phyloP scores from a whole-genome alignment of 1,140 invertebrate species.

The Drosophila eugracilis region DNA sequence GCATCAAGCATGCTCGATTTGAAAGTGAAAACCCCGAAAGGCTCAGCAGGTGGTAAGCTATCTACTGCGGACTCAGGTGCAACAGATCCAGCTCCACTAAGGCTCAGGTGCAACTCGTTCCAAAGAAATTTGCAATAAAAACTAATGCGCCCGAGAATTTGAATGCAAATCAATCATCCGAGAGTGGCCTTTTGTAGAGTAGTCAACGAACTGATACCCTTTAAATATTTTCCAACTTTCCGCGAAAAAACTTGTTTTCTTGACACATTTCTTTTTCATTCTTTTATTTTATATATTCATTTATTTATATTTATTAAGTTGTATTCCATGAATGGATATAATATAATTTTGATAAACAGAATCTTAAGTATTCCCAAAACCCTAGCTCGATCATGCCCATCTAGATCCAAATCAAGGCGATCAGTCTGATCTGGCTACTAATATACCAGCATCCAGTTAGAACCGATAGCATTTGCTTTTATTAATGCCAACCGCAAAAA shows the following conservation, averaged over 20 bases:
- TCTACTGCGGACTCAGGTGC: conserved; percentile 10
- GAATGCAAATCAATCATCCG: conserved; percentile 67
- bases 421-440: conserved; percentile 15
- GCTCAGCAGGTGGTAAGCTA: conserved; percentile 40
- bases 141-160: conserved; percentile 63
- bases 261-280: too few relatives aligned
- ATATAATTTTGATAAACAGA: not conserved
- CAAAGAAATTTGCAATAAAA: conserved; percentile 71
- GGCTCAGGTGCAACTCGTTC: conserved; percentile 44
- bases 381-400: not conserved
- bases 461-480: conserved; percentile 61
- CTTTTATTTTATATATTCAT: too few relatives aligned
- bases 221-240: not conserved
- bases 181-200: not conserved
- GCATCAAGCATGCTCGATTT: conserved; percentile 59
- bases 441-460: conserved; percentile 50
- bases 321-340: too few relatives aligned
- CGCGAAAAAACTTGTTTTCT: too few relatives aligned
- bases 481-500: conserved; percentile 70
- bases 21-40: conserved; percentile 69
- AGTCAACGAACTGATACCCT: conserved; percentile 24
- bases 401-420: conserved; percentile 5
- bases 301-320: too few relatives aligned
- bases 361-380: not conserved
- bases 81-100: not conserved